A percentile compares a stretch with the other conserved stretches of the same genome.
phyloP scores from a whole-genome alignment of 2,797 vertebrate species.

The Helicolenus hilgendorfi region DNA sequence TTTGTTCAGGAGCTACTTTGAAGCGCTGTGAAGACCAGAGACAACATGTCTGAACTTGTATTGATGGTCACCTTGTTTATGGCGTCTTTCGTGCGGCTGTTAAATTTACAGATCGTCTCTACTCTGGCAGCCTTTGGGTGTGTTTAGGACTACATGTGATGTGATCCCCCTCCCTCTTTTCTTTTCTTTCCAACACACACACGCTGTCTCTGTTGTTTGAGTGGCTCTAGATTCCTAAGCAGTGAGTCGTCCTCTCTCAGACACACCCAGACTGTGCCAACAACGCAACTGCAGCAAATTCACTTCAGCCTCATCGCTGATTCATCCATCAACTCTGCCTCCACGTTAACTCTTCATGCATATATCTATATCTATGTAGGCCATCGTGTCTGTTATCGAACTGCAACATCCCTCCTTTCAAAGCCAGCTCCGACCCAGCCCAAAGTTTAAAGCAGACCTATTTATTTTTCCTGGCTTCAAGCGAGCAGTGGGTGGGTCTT shows the following conservation, averaged over 20 bases:
- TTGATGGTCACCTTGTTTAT: not conserved
- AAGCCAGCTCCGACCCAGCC: slow-evolving; percentile 6
- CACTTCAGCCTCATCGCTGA: not conserved
- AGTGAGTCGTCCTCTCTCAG: slow-evolving; percentile 78
- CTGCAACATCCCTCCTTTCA: slow-evolving; percentile 2
- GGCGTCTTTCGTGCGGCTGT: not conserved
- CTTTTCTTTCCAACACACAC: slow-evolving; percentile 31
- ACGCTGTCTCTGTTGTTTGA: slow-evolving; percentile 49
- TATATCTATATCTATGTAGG: not conserved
- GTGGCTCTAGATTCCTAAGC: slow-evolving; percentile 86
- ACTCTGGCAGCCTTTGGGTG: slow-evolving; percentile 47
- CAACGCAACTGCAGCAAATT: slow-evolving; percentile 33
- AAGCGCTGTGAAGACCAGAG: not conserved
- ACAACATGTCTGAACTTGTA: not conserved
- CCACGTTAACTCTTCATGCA: not conserved
- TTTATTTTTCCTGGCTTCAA: slow-evolving; percentile 77
- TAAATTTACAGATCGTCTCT: not conserved
- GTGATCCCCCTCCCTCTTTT: slow-evolving; percentile 8
- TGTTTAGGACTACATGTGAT: slow-evolving; percentile 56
- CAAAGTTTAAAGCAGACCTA: slow-evolving; percentile 48
- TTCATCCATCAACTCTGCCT: not conserved
- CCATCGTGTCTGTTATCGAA: slow-evolving; percentile 15
- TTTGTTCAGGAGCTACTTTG: slow-evolving; percentile 7
- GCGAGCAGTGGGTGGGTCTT: slow-evolving; percentile 53
- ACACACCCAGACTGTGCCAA: slow-evolving; percentile 83